Conservation (phyloP, 2,113 vertebrate species). For the Lutjanus erythropterus region DNA sequence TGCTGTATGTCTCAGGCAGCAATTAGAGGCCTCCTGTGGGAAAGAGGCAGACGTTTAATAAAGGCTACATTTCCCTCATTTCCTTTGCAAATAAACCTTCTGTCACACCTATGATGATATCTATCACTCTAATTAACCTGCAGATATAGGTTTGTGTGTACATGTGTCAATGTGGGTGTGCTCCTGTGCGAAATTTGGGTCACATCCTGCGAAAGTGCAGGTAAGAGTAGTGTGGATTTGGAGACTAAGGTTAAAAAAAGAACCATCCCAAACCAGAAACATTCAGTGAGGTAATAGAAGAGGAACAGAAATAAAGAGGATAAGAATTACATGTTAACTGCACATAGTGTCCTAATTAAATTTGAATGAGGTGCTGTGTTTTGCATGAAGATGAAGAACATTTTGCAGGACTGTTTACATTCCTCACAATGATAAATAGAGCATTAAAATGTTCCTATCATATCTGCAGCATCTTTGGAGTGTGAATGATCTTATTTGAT, state of each 20-base stretch:
- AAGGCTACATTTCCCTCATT: conserved; percentile 73
- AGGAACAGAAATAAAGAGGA: no score
- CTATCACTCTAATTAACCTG: conserved; percentile 59
- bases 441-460: conserved; percentile 11
- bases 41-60: conserved; percentile 72
- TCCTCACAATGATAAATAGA: not conserved
- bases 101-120: conserved; percentile 40
- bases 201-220: not conserved
- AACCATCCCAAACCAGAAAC: not conserved
- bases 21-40: conserved; percentile 75
- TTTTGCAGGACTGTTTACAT: not conserved
- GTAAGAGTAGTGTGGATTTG: not conserved
- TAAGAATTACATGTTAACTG: conserved; percentile 14
- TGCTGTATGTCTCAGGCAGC: conserved; percentile 68
- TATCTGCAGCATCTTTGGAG: conserved; percentile 30
- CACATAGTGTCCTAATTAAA: not conserved
- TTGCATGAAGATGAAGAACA: not conserved
- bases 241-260: not conserved
- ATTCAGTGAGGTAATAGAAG: conserved; percentile 15
- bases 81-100: conserved; percentile 72
- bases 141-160: conserved; percentile 3
- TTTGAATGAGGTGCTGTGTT: not conserved
- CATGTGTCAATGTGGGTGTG: not conserved
- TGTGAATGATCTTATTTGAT: conserved; percentile 43
- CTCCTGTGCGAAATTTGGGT: not conserved